Percentiles rank a stretch among this genome's conserved stretches.
Evolutionary conservation across 2,888 invertebrate species (phyloP).

Genomic region (Mystacides longicornis): DNA sequence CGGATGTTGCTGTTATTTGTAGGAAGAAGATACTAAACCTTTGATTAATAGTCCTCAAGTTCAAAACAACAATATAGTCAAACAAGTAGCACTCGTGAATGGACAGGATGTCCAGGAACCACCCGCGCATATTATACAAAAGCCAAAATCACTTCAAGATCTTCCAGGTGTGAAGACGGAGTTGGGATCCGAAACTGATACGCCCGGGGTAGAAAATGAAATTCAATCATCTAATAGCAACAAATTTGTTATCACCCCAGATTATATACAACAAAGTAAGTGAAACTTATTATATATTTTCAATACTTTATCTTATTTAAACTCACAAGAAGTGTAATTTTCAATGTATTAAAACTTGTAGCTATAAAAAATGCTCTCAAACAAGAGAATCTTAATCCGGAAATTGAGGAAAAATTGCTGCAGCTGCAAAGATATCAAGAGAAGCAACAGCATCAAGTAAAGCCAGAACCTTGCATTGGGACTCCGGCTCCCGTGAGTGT

Average conservation of each 20-base stretch:
- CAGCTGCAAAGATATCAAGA: slow-evolving; percentile 83
- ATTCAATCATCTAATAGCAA: slow-evolving; percentile 28
- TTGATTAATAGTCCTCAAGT: not conserved
- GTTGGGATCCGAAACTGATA: not conserved
- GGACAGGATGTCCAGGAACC: slow-evolving; percentile 22
- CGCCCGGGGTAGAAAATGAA: no score
- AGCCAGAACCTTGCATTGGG: slow-evolving; percentile 44
- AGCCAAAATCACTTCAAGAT: slow-evolving; percentile 7
- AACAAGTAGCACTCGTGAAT: slow-evolving; percentile 13
- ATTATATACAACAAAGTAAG: slow-evolving; percentile 92
- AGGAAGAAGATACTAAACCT: slow-evolving; percentile 13
- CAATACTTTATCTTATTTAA: not conserved
- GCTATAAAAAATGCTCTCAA: slow-evolving; percentile 89
- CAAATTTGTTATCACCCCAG: slow-evolving; percentile 81
- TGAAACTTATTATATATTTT: no score
- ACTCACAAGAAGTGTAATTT: no score
- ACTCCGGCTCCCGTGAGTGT: slow-evolving; percentile 29
- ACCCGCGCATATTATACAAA: slow-evolving; percentile 22
- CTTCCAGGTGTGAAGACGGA: not conserved
- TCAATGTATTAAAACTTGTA: no score
- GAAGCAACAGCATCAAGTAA: slow-evolving; percentile 60
- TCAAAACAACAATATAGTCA: slow-evolving; percentile 39
- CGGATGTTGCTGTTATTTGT: slow-evolving; percentile 8
- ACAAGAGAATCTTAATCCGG: slow-evolving; percentile 85
- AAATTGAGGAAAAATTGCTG: slow-evolving; percentile 85